phyloP scores from a whole-genome alignment of 2,888 invertebrate genomes.

The Pterostichus niger region DNA sequence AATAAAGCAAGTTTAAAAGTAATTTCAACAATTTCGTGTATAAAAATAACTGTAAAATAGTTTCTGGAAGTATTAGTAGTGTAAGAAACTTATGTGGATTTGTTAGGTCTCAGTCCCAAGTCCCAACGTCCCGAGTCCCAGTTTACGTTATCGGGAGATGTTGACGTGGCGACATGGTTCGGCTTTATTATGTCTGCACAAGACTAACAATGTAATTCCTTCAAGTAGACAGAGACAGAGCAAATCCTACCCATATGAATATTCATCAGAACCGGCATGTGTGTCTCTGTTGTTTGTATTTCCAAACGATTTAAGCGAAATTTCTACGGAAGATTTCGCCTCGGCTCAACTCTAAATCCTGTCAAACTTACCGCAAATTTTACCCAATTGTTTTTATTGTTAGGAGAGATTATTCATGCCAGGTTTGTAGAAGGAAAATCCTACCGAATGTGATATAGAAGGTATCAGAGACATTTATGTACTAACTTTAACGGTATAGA shows the following conservation, averaged over 20 bases:
- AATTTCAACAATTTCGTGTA: too few species aligned
- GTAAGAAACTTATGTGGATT: neutral
- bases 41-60: slow-evolving; percentile 6
- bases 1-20: too few species aligned
- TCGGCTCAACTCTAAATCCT: slow-evolving; percentile 32
- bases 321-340: slow-evolving; percentile 29
- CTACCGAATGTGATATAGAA: too few species aligned
- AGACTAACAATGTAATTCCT: slow-evolving; percentile 67
- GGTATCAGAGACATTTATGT: too few species aligned
- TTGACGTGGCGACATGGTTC: slow-evolving; percentile 45
- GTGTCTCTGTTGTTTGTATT: slow-evolving; percentile 62
- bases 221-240: slow-evolving; percentile 56
- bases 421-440: too few species aligned
- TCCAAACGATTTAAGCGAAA: slow-evolving; percentile 60
- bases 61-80: neutral
- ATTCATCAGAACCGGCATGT: slow-evolving; percentile 60
- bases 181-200: slow-evolving; percentile 66
- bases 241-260: slow-evolving; percentile 63
- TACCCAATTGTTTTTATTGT: slow-evolving; percentile 23
- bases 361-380: slow-evolving; percentile 41
- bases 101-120: neutral
- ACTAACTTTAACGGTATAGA: too few species aligned
- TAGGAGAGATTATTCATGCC: neutral
- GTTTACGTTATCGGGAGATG: slow-evolving; percentile 38
- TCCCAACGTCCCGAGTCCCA: neutral